Evolutionary conservation across 1,140 invertebrate genomes (phyloP).

Genomic region (Leptonema lineaticorne): DNA sequence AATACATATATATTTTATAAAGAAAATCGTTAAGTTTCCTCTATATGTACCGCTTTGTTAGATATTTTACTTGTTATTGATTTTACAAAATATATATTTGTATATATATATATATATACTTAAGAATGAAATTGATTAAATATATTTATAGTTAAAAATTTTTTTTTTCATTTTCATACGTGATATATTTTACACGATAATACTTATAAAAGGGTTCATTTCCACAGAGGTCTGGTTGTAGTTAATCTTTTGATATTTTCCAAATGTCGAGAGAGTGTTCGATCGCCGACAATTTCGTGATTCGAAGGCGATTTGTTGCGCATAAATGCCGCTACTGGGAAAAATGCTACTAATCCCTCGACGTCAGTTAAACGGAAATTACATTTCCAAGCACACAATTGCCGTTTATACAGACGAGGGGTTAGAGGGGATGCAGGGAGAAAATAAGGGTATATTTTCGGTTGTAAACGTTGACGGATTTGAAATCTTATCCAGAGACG

Average conservation of each 20-base stretch:
- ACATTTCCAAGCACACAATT: background rate
- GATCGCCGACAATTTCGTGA: background rate
- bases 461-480: background rate
- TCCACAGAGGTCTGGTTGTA: no score
- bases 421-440: no score
- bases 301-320: no score
- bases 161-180: no score
- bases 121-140: no score
- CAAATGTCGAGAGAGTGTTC: background rate
- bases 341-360: background rate
- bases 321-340: no score
- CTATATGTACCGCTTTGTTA: no score
- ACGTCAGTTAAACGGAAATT: constrained; percentile 1
- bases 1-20: no score
- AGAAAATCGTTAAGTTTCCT: background rate
- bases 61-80: background rate
- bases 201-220: no score
- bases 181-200: no score
- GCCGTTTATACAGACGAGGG: no score
- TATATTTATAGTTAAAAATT: no score
- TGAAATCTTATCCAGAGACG: background rate
- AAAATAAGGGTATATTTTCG: background rate
- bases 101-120: constrained; percentile 27
- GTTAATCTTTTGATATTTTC: constrained; percentile 3
- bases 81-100: constrained; percentile 23